These are phyloP conservation scores for Ecdyonurus torrentis DNA, from an alignment of 2,888 invertebrate species.

Conservation along the genomic window DNA sequence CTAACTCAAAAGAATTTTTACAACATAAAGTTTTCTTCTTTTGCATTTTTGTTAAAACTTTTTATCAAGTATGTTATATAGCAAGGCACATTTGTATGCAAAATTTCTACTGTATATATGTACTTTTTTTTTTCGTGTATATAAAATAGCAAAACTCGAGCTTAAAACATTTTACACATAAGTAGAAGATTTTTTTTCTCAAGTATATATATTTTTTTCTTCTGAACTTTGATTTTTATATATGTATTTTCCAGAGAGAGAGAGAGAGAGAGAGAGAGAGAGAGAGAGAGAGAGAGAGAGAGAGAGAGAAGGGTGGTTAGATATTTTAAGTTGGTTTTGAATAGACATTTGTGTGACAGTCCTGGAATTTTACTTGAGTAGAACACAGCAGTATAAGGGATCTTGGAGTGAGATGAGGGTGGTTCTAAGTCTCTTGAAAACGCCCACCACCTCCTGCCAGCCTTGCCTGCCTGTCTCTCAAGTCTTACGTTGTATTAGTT, in stretches of 20 bases:
- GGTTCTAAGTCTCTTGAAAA: not conserved
- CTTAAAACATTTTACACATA: too few species aligned
- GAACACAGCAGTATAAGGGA: not conserved
- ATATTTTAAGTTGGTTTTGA: not conserved
- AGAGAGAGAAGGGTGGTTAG: not conserved
- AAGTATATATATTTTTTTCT: not conserved
- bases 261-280: too few species aligned
- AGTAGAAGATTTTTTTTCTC: too few species aligned
- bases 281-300: too few species aligned
- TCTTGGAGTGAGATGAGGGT: not conserved
- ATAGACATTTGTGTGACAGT: not conserved
- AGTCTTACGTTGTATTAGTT: not conserved
- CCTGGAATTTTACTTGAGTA: not conserved
- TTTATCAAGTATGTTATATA: not conserved
- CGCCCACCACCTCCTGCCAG: not conserved
- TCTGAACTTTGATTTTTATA: not conserved
- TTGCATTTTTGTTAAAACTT: not conserved
- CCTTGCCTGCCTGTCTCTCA: too few species aligned
- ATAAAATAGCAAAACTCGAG: too few species aligned
- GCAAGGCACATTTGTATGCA: not conserved
- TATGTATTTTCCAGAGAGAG: not conserved
- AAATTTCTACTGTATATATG: too few species aligned
- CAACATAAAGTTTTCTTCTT: not conserved
- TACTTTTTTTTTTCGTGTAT: too few species aligned
- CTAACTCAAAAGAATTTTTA: not conserved